Percentiles rank a stretch among this genome's conserved stretches.
Evolutionary conservation across 2,797 vertebrate genomes (phyloP).

Genomic region (Columba guinea): DNA sequence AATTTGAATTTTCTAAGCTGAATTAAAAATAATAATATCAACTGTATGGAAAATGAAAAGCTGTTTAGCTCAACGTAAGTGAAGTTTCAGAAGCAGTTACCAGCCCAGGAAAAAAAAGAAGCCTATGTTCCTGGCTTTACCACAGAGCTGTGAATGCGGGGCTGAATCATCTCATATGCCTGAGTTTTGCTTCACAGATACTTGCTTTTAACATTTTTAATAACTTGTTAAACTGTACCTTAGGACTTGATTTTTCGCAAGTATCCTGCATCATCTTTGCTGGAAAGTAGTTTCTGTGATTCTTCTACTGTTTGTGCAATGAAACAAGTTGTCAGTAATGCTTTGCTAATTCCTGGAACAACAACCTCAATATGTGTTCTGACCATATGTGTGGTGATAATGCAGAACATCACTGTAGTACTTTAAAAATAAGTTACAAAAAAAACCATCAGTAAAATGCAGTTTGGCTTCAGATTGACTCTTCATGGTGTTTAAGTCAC

Average conservation of each 20-base stretch:
- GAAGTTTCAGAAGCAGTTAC: background rate
- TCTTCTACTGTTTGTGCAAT: background rate
- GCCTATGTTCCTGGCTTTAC: background rate
- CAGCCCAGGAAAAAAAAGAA: background rate
- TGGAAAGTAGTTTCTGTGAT: background rate
- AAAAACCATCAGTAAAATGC: background rate
- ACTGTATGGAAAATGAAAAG: background rate
- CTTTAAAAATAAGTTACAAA: background rate
- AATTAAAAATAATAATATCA: background rate
- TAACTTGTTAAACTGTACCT: background rate
- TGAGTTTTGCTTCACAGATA: background rate
- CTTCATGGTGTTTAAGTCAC: background rate
- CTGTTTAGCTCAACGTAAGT: background rate
- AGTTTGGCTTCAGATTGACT: background rate
- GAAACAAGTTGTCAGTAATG: background rate
- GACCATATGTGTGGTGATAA: background rate
- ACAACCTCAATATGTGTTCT: background rate
- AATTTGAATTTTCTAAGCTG: background rate
- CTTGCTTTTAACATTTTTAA: background rate
- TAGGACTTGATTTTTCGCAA: background rate
- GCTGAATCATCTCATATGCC: background rate
- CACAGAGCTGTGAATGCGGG: accelerated
- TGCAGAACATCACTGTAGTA: background rate
- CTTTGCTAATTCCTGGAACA: background rate
- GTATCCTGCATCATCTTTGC: background rate